Evolutionary conservation across 2,113 vertebrate genomes (phyloP).

Genomic region (Falco punctatus): DNA sequence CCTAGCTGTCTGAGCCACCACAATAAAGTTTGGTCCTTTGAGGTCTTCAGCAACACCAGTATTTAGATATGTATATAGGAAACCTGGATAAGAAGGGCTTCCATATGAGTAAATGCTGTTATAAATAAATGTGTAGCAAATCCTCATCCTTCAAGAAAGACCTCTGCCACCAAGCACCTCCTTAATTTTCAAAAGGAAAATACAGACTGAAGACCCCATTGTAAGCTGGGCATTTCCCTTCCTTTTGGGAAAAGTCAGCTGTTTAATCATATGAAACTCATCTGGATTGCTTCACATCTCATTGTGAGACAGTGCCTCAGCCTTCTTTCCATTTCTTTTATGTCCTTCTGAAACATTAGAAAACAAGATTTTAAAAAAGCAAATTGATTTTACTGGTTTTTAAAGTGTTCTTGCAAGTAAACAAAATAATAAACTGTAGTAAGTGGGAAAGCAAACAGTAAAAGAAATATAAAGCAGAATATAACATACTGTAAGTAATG

Average conservation of each 20-base stretch:
- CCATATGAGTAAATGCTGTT: neutral
- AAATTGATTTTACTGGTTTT: rapidly evolving
- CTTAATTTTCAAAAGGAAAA: neutral
- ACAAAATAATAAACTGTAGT: neutral
- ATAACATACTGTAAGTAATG: neutral
- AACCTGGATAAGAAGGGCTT: neutral
- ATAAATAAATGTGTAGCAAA: neutral
- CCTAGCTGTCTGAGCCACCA: neutral
- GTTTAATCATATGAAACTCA: neutral
- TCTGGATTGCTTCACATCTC: neutral
- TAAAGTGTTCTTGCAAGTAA: neutral
- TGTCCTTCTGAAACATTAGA: neutral
- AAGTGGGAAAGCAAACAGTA: neutral
- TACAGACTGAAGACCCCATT: neutral
- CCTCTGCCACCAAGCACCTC: neutral
- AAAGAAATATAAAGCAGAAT: neutral
- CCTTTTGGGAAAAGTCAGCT: neutral
- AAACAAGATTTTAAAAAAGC: neutral
- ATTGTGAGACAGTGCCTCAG: neutral
- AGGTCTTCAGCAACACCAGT: neutral
- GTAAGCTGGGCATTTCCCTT: neutral
- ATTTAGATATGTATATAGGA: neutral
- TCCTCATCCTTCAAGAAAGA: neutral
- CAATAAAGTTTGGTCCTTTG: neutral
- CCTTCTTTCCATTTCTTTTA: neutral